These are phyloP conservation scores for Nemurella pictetii DNA, from an alignment of 2,888 invertebrate species.

Conservation along the genomic window DNA sequence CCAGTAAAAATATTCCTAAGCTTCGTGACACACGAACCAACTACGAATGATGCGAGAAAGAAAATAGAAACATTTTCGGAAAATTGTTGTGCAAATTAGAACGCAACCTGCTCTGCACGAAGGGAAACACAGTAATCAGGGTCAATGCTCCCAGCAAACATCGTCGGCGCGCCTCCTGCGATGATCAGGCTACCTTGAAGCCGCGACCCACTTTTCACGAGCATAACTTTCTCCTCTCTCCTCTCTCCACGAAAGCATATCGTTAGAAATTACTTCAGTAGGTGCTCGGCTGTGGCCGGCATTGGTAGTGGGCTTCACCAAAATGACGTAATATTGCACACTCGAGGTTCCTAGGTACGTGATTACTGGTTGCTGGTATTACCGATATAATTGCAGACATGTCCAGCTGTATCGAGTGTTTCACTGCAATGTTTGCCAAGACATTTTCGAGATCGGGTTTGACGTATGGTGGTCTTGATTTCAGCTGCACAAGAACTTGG, in stretches of 20 bases:
- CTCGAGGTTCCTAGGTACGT: no score
- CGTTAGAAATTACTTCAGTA: background rate
- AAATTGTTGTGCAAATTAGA: background rate
- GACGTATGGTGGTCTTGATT: no score
- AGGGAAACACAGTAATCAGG: background rate
- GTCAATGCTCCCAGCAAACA: background rate
- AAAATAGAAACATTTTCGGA: no score
- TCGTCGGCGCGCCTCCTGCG: background rate
- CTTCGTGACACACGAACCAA: no score
- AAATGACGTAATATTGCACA: background rate
- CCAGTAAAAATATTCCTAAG: no score
- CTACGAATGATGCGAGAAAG: no score
- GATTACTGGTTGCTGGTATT: no score
- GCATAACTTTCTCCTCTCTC: background rate
- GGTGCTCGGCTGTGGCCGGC: background rate
- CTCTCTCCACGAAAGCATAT: background rate
- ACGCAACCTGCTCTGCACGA: background rate
- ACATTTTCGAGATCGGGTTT: no score
- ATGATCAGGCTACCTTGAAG: background rate
- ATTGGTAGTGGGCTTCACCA: background rate
- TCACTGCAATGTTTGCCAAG: no score
- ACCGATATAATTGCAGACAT: no score
- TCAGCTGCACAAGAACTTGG: conserved; percentile 73
- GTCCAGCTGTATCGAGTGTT: no score
- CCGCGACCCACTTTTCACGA: background rate